These are phyloP conservation scores for Chloroceryle inda DNA, from an alignment of 2,797 vertebrate species.

Conservation along the genomic window DNA sequence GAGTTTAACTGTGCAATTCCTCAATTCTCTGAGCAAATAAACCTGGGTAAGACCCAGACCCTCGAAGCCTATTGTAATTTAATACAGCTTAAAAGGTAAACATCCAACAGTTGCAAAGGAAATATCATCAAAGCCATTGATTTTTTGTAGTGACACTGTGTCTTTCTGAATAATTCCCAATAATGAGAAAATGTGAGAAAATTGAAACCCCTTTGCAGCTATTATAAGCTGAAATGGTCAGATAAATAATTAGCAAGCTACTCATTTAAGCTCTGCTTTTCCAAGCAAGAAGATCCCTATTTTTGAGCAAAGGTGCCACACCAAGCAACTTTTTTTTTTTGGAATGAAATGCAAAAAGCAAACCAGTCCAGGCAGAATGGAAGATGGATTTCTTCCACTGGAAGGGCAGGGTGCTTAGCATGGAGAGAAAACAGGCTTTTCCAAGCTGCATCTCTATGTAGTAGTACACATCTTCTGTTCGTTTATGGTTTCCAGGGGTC, in stretches of 20 bases:
- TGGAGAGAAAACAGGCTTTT: background rate
- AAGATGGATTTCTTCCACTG: background rate
- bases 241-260: constrained; percentile 37
- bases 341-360: background rate
- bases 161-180: constrained; percentile 52
- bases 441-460: background rate
- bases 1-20: background rate
- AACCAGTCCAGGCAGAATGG: background rate
- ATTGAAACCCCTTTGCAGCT: constrained; percentile 23
- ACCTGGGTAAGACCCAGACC: constrained; percentile 17
- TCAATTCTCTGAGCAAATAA: constrained; percentile 37
- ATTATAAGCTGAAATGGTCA: constrained; percentile 25
- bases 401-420: background rate
- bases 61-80: constrained; percentile 58
- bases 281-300: background rate
- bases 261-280: background rate
- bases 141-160: constrained; percentile 7
- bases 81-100: constrained; percentile 51
- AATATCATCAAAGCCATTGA: constrained; percentile 65
- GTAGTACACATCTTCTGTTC: rapidly evolving
- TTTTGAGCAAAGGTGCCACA: background rate
- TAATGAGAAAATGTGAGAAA: constrained; percentile 19
- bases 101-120: constrained; percentile 34
- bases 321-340: background rate
- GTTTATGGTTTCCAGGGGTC: background rate